Conservation (phyloP, 1,140 invertebrate species). For the Drosophila athabasca region DNA sequence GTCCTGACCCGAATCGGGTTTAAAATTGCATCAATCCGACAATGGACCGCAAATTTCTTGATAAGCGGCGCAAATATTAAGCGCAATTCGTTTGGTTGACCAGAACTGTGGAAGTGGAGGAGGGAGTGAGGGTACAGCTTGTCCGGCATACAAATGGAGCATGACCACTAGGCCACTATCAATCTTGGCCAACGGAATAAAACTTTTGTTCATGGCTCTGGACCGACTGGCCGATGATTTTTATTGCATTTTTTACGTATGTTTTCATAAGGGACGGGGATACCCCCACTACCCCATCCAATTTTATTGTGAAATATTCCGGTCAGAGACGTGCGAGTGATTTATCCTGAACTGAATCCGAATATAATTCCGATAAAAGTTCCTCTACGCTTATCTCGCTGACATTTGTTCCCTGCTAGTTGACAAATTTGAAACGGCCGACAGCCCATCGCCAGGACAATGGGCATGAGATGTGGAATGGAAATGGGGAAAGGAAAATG, state of each 20-base stretch:
- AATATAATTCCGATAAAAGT: conserved; percentile 61
- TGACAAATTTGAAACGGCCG: conserved; percentile 72
- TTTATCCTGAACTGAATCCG: conserved; percentile 52
- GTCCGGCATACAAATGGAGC: conserved; percentile 65
- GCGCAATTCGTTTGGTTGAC: conserved; percentile 49
- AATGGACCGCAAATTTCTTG: conserved; percentile 69
- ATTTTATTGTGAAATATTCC: conserved; percentile 44
- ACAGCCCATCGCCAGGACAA: conserved; percentile 36
- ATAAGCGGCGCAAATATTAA: conserved; percentile 58
- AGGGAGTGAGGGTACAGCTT: conserved; percentile 7
- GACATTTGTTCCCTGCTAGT: conserved; percentile 61
- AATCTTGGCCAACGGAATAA: conserved; percentile 56
- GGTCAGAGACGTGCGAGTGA: conserved; percentile 54
- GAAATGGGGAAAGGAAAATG: conserved; percentile 33
- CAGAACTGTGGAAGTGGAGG: not conserved
- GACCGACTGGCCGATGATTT: conserved; percentile 57
- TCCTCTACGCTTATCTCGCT: conserved; percentile 64
- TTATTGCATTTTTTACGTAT: conserved; percentile 63
- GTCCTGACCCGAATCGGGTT: conserved; percentile 53
- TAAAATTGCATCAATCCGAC: conserved; percentile 70
- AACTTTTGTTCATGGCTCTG: conserved; percentile 52
- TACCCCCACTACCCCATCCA: conserved; percentile 4
- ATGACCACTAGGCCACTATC: conserved; percentile 56
- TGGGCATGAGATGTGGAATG: conserved; percentile 62
- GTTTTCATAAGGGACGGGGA: conserved; percentile 5